phyloP scores from a whole-genome alignment of 1,140 invertebrate genomes.

The Solen grandis region DNA sequence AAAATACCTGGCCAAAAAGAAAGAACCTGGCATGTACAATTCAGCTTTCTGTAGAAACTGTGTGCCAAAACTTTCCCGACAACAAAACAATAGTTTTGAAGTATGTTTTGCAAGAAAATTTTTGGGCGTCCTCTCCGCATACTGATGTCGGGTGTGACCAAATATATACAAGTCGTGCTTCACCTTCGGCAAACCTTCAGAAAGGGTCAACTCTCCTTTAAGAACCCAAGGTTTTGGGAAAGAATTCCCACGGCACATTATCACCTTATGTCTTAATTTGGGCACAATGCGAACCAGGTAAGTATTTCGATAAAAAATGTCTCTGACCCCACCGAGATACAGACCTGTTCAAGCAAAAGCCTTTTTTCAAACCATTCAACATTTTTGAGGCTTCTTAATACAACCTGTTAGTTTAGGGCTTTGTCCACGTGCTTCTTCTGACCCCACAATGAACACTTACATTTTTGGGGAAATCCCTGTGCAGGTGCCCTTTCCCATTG shows the following conservation, averaged over 20 bases:
- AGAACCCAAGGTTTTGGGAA: conserved; percentile 1
- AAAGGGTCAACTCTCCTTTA: background rate
- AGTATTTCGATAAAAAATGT: conserved; percentile 15
- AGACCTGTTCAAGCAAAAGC: background rate
- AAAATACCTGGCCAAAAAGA: background rate
- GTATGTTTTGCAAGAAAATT: conserved; percentile 1
- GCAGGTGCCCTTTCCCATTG: too few relatives aligned
- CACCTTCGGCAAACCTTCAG: background rate
- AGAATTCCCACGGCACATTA: conserved; percentile 12
- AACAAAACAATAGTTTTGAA: background rate
- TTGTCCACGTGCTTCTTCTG: background rate
- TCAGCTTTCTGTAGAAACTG: conserved; percentile 26
- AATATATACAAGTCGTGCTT: background rate
- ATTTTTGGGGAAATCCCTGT: conserved; percentile 22
- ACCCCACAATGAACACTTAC: too few relatives aligned
- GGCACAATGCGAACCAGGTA: background rate
- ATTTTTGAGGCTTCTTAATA: background rate
- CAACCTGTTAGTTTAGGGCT: conserved; percentile 1
- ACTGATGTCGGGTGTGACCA: conserved; percentile 27
- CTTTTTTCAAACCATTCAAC: background rate
- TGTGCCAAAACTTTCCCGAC: background rate
- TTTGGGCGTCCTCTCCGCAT: background rate
- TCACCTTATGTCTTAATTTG: background rate
- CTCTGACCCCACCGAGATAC: conserved; percentile 3
- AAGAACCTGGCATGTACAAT: too few relatives aligned